Base-by-base conservation (phyloP, 2,797 vertebrate genomes). In the Thunnus albacares region DNA sequence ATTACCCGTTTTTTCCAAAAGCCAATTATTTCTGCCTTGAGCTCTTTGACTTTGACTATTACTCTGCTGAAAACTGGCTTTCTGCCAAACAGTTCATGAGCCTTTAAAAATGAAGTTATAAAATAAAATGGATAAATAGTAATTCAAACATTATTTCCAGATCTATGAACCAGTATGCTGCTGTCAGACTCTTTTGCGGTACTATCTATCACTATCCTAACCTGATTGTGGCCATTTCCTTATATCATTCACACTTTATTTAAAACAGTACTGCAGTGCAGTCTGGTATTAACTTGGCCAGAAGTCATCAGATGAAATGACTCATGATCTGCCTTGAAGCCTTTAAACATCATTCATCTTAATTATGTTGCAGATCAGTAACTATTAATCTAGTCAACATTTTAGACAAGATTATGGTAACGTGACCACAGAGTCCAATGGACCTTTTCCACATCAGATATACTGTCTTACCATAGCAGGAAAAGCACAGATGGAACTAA, bases 21-120 rank as follows among this genome's bases (percentile, higher is more conserved):
- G n/a, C 10, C 35, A 45, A 55, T 55, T 55, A 61, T 45, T 45
- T 77, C 57, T 30, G 22, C 35, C 63, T 18, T 47, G 38, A 33
- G 20, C 56, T 12, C 41, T 13, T 26, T 66, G 28, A 8, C 38
- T 33, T 33, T 30, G 24, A 33, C 55, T n/a, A 51, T 51, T 49
- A 65, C 53, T 47, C 14, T 1, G 28, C 22, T n/a, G 30, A 75
- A 47, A 22, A 24, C 52, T 56, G 26, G 5, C 20, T 9, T 45
- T 18, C 24, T 62, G 59, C 18, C 15, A 30, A 15, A 35, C 35
- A 7, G 4, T 43, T 43, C 41, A 43, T 14, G 41, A 43, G 41
- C 41, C 41, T 43, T 43, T 43, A 43, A 43, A 43, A 43, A 10
- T 11, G 38, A 2, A 38, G 38, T 38, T 10, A 38, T 38, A 38